Evolutionary conservation across 37 sponge, comb jelly and placozoan genomes (phyloP), one percentile per base, ranked within the genome.

Genomic region (Aplysina aerophoba): DNA sequence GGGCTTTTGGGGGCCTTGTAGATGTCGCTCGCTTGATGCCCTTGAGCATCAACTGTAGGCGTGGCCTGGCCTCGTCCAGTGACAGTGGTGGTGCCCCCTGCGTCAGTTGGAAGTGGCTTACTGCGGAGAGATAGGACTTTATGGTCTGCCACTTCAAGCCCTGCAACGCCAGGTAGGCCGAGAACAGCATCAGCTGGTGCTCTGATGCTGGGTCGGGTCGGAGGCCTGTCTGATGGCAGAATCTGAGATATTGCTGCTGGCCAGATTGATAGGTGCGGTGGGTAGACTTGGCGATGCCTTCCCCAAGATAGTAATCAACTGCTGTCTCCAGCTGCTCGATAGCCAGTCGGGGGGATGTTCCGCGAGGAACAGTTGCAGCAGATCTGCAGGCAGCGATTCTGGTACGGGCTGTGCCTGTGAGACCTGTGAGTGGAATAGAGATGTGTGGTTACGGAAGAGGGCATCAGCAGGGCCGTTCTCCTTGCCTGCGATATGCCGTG

Each of bases 401-500:
- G 74, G 74, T 12, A 11, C 14, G 8, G 74, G 62, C 30, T 41
- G 13, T 14, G 88, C 81, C 0, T 38, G 27, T 31, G 87, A 75
- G 12, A 40, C 40, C 63, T 87, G 57, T 1, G 20, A 20, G 1
- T 37, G 33, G 36, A 92, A 88, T 15, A 73, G 28, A 11, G 73
- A 13, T 17, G 53, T 4, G 13, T 63, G 28, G 73, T 88, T 79
- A 0, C 89, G 39, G 0, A 86, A 92, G 30, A 88, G 87, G 53
- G 54, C 86, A 60, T 92, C 92, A 0, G 92, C 89, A 59, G 92
- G 62, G 24, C 11, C 39, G 62, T 92, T 88, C 21, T 88, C 79
- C 13, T 24, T 60, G 36, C 62, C 81, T 80, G 62, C 17, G 59
- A 80, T 73, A 65, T 20, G 19, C 66, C 22, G 30, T 12, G 66